phyloP scores from a whole-genome alignment of 2,113 vertebrate species.

The Galemys pyrenaicus region DNA sequence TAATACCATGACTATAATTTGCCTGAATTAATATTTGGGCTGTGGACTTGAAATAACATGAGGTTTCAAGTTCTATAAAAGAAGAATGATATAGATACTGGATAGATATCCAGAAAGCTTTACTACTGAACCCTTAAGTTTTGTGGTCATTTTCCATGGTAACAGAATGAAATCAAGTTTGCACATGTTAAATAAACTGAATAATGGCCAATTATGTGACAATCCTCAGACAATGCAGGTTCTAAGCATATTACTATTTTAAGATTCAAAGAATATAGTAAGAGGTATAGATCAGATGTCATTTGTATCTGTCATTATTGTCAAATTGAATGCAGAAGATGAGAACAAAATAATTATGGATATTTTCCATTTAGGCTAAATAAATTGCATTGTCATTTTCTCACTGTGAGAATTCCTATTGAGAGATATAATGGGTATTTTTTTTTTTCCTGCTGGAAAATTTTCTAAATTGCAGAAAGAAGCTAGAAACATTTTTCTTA shows the following conservation, averaged over 20 bases:
- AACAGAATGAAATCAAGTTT: not conserved
- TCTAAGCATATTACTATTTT: not conserved
- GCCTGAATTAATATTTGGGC: not conserved
- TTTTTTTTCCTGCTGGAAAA: not conserved
- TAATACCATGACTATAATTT: not conserved
- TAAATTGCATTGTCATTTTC: slow-evolving; percentile 23
- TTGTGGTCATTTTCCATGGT: not conserved
- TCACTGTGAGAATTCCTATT: not conserved
- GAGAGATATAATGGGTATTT: not conserved
- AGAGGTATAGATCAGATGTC: not conserved
- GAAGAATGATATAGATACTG: not conserved
- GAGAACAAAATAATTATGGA: not conserved
- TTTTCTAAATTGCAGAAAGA: not conserved
- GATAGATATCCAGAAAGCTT: not conserved
- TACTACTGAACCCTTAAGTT: not conserved
- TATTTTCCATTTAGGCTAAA: slow-evolving; percentile 19
- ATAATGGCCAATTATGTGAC: not conserved
- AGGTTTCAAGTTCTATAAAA: not conserved
- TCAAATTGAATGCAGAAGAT: not conserved
- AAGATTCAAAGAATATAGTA: not conserved
- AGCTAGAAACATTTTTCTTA: not conserved
- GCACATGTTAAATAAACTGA: not conserved
- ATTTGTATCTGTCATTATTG: not conserved
- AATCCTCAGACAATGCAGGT: rapidly evolving
- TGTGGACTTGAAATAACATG: not conserved